phyloP scores from a whole-genome alignment of 2,113 vertebrate species.

The Brachyhypopomus occidentalis region DNA sequence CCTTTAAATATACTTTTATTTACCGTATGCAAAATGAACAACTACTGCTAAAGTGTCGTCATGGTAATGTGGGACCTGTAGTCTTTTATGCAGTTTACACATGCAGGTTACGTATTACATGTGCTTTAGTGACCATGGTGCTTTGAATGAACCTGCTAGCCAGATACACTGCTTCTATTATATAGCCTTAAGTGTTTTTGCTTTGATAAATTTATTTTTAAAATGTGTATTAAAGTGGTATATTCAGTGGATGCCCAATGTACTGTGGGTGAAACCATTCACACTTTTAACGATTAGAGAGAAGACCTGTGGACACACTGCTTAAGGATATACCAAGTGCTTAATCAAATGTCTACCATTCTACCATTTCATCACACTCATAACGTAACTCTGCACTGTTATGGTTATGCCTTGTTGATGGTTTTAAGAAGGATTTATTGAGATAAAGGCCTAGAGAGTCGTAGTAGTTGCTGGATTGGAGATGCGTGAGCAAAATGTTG shows the following conservation, averaged over 20 bases:
- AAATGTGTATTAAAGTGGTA: not conserved
- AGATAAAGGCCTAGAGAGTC: too few species aligned
- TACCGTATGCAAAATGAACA: conserved; percentile 12
- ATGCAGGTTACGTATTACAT: too few species aligned
- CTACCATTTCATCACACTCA: not conserved
- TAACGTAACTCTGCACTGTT: not conserved
- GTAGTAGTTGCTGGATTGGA: not conserved
- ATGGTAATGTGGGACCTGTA: not conserved
- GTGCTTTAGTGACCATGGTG: not conserved
- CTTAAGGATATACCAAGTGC: not conserved
- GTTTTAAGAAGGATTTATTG: not conserved
- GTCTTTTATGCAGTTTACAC: not conserved
- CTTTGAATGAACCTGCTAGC: not conserved
- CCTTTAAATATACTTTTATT: not conserved
- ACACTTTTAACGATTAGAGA: not conserved
- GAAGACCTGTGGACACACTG: not conserved
- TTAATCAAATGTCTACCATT: not conserved
- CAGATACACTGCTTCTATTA: conserved; percentile 15
- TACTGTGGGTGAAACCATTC: not conserved
- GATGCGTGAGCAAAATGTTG: not conserved
- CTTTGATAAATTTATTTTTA: conserved; percentile 7
- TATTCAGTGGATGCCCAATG: not conserved
- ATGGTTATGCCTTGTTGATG: not conserved
- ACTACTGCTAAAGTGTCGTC: not conserved
- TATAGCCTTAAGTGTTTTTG: not conserved